Conservation (phyloP, 1,140 invertebrate species). For the Listronotus bonariensis region DNA sequence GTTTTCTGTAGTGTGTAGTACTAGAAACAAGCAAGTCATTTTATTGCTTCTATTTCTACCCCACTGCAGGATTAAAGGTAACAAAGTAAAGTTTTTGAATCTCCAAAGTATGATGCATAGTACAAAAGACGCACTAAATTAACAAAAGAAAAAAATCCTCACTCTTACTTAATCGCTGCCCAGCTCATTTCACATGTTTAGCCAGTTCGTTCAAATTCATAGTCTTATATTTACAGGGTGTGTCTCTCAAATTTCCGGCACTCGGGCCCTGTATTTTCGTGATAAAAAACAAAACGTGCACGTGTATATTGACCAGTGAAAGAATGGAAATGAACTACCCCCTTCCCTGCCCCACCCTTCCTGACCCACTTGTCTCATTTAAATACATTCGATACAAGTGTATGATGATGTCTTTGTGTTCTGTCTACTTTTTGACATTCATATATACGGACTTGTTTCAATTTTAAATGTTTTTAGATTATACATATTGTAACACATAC, state of each 20-base stretch:
- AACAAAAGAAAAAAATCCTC: neutral
- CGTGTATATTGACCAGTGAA: conserved; percentile 1
- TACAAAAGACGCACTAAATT: conserved; percentile 21
- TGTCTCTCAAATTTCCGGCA: neutral
- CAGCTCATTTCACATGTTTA: neutral
- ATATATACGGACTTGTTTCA: conserved; percentile 22
- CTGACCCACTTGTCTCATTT: neutral
- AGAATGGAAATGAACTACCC: neutral
- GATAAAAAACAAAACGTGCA: neutral
- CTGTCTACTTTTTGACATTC: conserved; percentile 6
- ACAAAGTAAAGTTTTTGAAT: conserved; percentile 6
- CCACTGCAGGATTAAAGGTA: neutral
- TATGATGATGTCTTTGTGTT: conserved; percentile 6
- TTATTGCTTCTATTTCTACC: too few relatives aligned
- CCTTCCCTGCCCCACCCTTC: neutral
- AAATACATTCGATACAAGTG: conserved; percentile 2
- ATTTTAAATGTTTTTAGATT: conserved; percentile 35
- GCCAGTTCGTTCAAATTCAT: neutral
- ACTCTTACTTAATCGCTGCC: neutral
- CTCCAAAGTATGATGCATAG: conserved; percentile 22
- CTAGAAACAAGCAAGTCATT: too few relatives aligned
- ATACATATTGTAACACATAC: conserved; percentile 25
- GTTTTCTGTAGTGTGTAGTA: too few relatives aligned
- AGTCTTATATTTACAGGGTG: conserved; percentile 5
- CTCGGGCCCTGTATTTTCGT: conserved; percentile 3